Conservation (phyloP, 2,113 vertebrate species). For the Dicrurus megarhynchus region DNA sequence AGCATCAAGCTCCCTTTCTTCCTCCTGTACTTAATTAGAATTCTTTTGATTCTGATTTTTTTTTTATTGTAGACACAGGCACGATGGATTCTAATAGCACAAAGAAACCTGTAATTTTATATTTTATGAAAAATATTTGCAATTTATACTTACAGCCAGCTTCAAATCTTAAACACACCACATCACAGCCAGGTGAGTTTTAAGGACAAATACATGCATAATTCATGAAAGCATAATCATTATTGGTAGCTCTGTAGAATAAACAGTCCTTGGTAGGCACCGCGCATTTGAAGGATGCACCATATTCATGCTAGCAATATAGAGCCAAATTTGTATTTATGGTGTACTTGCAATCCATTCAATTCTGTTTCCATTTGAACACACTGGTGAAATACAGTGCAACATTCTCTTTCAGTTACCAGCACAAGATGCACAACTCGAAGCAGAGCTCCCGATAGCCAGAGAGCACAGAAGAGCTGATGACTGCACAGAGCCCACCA, state of each 20-base stretch:
- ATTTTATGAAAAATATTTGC: constrained; percentile 2
- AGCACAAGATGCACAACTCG: not conserved
- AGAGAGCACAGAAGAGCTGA: constrained; percentile 19
- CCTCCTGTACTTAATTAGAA: not conserved
- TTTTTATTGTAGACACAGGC: not conserved
- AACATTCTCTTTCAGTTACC: not conserved
- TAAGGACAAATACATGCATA: constrained; percentile 35
- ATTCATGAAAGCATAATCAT: constrained; percentile 32
- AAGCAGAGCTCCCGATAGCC: not conserved
- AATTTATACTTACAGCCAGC: not conserved
- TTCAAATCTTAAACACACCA: constrained; percentile 23
- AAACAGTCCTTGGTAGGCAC: constrained; percentile 11
- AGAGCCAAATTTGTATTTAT: constrained; percentile 49
- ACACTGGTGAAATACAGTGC: constrained; percentile 4
- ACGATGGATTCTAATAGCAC: not conserved
- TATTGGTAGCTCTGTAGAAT: not conserved
- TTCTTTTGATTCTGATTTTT: not conserved
- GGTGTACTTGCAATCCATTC: constrained; percentile 5
- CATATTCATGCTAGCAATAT: not conserved
- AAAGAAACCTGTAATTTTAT: not conserved
- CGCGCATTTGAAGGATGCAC: constrained; percentile 29
- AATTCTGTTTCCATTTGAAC: constrained; percentile 5
- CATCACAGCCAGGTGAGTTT: constrained; percentile 1
- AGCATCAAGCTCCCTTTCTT: not conserved
- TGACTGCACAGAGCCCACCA: constrained; percentile 15